These are phyloP conservation scores for Agrochola litura DNA, from an alignment of 2,888 invertebrate genomes.

Conservation along the genomic window DNA sequence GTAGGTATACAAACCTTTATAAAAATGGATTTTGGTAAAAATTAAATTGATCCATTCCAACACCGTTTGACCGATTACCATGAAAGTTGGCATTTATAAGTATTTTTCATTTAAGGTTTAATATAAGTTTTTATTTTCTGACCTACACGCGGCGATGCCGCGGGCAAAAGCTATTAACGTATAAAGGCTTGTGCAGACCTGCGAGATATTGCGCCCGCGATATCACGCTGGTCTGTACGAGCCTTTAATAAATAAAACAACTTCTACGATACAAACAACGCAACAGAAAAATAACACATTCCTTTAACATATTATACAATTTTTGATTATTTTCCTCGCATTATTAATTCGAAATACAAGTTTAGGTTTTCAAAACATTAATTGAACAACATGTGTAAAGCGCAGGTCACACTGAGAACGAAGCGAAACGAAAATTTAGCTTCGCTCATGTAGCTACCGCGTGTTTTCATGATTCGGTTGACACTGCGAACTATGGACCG, in stretches of 20 bases:
- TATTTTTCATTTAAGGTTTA: background rate
- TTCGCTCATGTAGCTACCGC: too few species aligned
- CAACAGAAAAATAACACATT: background rate
- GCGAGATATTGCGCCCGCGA: too few species aligned
- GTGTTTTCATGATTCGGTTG: too few species aligned
- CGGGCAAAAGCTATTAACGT: background rate
- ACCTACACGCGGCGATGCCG: background rate
- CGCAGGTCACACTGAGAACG: too few species aligned
- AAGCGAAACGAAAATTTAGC: too few species aligned
- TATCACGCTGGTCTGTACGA: too few species aligned
- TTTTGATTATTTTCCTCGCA: background rate
- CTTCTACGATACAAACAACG: background rate
- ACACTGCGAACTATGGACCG: too few species aligned
- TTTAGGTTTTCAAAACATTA: constrained; percentile 5
- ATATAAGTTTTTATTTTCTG: background rate
- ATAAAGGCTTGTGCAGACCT: background rate
- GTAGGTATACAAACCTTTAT: background rate
- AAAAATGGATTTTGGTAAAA: background rate
- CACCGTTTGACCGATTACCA: background rate
- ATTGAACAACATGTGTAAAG: background rate
- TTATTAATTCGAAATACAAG: background rate
- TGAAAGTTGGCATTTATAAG: background rate
- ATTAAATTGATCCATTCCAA: background rate
- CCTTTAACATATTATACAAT: background rate
- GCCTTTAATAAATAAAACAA: background rate